Percentiles rank a stretch among this genome's conserved stretches.
Evolutionary conservation across 2,113 vertebrate species (phyloP).

Genomic region (Hymenochirus boettgeri): DNA sequence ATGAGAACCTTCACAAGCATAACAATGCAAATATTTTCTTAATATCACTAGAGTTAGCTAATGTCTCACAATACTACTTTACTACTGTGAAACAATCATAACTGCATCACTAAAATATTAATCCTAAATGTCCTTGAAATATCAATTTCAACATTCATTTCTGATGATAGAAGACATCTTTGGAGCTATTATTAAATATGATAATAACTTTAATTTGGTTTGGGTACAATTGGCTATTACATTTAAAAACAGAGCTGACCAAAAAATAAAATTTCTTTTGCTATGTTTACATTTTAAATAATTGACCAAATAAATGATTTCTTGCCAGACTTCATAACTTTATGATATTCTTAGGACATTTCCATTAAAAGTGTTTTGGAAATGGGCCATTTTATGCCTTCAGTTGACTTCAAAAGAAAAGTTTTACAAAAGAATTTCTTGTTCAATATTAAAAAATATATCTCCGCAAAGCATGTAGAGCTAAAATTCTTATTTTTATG

Average conservation of each 20-base stretch:
- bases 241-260: neutral
- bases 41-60: constrained; percentile 24
- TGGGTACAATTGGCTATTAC: constrained; percentile 3
- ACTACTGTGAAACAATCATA: no score
- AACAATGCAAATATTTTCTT: no score
- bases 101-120: constrained; percentile 16
- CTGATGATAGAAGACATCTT: constrained; percentile 23
- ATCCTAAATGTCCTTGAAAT: constrained; percentile 25
- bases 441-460: constrained; percentile 6
- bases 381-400: constrained; percentile 12
- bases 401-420: constrained; percentile 7
- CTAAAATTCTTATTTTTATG: neutral
- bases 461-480: neutral
- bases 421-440: constrained; percentile 15
- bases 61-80: constrained; percentile 10
- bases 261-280: constrained; percentile 30
- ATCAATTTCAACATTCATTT: constrained; percentile 30
- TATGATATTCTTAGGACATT: constrained; percentile 24
- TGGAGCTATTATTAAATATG: constrained; percentile 6
- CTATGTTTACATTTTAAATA: constrained; percentile 18
- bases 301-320: constrained; percentile 33
- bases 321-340: constrained; percentile 13
- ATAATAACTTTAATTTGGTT: constrained; percentile 24
- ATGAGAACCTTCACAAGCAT: no score
- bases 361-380: constrained; percentile 36